These are phyloP conservation scores for Hirtodrosophila cameraria DNA, from an alignment of 2,888 invertebrate genomes.

Conservation along the genomic window DNA sequence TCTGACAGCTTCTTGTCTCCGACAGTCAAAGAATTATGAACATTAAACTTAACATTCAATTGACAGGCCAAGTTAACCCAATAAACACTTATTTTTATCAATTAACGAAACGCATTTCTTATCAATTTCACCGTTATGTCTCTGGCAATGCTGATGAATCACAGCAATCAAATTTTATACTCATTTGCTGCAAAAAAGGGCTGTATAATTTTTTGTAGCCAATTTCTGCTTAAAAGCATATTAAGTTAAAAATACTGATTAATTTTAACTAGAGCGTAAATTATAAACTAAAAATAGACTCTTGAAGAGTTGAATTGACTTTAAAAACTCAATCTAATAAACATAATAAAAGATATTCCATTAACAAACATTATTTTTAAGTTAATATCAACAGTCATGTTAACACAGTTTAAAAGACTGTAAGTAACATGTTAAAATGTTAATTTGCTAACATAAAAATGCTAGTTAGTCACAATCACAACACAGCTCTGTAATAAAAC, in stretches of 20 bases:
- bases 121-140: constrained; percentile 16
- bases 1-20: constrained; percentile 41
- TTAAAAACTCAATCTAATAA: too few relatives aligned
- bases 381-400: too few relatives aligned
- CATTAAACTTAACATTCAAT: constrained; percentile 15
- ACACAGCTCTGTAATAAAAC: background rate
- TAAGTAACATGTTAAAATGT: background rate
- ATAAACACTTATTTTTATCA: constrained; percentile 34
- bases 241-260: too few relatives aligned
- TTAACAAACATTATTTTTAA: too few relatives aligned
- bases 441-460: background rate
- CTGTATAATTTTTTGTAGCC: background rate
- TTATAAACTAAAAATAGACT: too few relatives aligned
- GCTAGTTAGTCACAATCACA: background rate
- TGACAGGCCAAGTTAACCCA: constrained; percentile 38
- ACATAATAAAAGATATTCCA: too few relatives aligned
- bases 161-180: constrained; percentile 7
- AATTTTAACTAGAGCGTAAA: too few relatives aligned
- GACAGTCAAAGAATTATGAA: constrained; percentile 8
- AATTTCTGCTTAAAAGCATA: background rate
- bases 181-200: background rate
- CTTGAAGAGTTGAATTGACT: too few relatives aligned
- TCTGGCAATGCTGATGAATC: constrained; percentile 7
- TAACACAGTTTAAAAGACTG: too few relatives aligned
- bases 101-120: background rate